Percentiles rank a stretch among this genome's conserved stretches.
Evolutionary conservation across 2,797 vertebrate species (phyloP).

Genomic region (Natrix natrix): DNA sequence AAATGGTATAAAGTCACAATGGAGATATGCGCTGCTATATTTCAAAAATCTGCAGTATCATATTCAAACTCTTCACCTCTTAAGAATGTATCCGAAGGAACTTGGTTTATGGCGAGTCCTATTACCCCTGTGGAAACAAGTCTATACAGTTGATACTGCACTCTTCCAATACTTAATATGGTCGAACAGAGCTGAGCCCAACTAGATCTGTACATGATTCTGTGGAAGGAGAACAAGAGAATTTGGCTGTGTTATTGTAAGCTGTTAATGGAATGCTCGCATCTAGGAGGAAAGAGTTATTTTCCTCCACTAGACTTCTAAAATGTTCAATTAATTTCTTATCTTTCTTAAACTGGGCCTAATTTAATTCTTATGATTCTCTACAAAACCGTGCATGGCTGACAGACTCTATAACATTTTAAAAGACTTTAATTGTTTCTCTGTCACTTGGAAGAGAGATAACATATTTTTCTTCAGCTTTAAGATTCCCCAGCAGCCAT

Average conservation of each 20-base stretch:
- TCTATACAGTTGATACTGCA: not conserved
- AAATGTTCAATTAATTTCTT: conserved; percentile 41
- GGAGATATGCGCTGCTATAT: not conserved
- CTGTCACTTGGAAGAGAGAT: conserved; percentile 39
- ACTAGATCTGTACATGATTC: not conserved
- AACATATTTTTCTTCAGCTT: not conserved
- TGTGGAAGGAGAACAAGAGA: not conserved
- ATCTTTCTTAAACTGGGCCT: conserved; percentile 25
- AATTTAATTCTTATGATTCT: not conserved
- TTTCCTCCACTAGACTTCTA: not conserved
- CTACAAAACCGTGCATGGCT: conserved; percentile 15
- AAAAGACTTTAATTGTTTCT: conserved; percentile 22
- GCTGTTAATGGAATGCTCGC: not conserved
- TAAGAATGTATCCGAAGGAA: not conserved
- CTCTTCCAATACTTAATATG: not conserved
- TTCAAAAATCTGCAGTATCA: not conserved
- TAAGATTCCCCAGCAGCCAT: conserved; percentile 28
- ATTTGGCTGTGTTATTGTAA: not conserved
- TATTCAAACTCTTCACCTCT: not conserved
- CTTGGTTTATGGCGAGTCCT: not conserved
- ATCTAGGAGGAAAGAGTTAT: conserved; percentile 1
- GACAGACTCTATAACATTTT: conserved; percentile 18
- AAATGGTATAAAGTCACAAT: not conserved
- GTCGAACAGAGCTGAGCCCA: not conserved
- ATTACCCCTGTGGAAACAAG: not conserved